phyloP scores from a whole-genome alignment of 2,797 vertebrate species.

The Huso huso region DNA sequence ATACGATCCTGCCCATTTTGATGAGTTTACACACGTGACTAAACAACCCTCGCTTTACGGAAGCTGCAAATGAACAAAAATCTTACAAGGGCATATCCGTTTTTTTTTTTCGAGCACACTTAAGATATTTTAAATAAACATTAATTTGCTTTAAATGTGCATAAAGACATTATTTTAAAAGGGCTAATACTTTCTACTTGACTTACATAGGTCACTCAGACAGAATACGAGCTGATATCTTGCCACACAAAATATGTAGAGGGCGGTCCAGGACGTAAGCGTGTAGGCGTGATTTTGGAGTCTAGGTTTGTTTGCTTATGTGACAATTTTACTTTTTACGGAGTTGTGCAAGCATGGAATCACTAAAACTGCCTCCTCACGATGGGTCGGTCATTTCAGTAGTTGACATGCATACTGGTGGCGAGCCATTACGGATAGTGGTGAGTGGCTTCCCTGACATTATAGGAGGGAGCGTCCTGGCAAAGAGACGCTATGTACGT shows the following conservation, averaged over 20 bases:
- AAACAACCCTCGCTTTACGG: too few species aligned
- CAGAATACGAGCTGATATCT: too few species aligned
- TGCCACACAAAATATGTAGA: slow-evolving; percentile 20
- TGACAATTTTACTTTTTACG: not conserved
- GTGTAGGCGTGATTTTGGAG: slow-evolving; percentile 12
- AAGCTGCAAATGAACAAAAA: too few species aligned
- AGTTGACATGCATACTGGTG: slow-evolving; percentile 86
- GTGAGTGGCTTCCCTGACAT: slow-evolving; percentile 58
- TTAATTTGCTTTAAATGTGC: too few species aligned
- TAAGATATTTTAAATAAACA: too few species aligned
- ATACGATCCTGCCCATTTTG: too few species aligned
- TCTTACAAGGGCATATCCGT: too few species aligned
- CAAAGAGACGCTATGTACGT: slow-evolving; percentile 64
- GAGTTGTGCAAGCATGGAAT: slow-evolving; percentile 38
- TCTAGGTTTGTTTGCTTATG: not conserved
- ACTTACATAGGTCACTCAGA: too few species aligned
- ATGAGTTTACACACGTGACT: too few species aligned
- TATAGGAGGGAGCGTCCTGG: slow-evolving; percentile 54
- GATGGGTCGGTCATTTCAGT: slow-evolving; percentile 53
- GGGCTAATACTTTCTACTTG: too few species aligned
- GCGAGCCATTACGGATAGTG: slow-evolving; percentile 76
- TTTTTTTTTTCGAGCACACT: too few species aligned
- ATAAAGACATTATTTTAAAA: too few species aligned
- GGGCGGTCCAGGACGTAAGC: not conserved
- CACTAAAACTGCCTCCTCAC: slow-evolving; percentile 49